A percentile compares a stretch with the other conserved stretches of the same genome.
Conservation (phyloP, 2,113 vertebrate genomes). For the western clawed frog (Xenopus tropicalis) region UCB_Xtro_10.0 CM004446.2:105953001-105953500, state of each 20-base stretch:
- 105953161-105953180: background rate
- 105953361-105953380: constrained; percentile 45
- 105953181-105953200: background rate
- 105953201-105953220: constrained; percentile 5
- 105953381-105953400: constrained; percentile 43
- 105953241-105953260: constrained; percentile 36
- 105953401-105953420: constrained; percentile 43
- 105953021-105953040: too few species aligned
- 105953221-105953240: constrained; percentile 14
- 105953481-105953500: constrained; percentile 37
- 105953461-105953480: constrained; percentile 34
- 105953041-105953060: too few species aligned
- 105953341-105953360: constrained; percentile 44
- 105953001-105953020: too few species aligned
- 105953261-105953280: constrained; percentile 45
- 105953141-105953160: background rate
- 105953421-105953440: constrained; percentile 46
- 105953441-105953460: constrained; percentile 42
- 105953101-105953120: background rate
- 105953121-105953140: background rate
- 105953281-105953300: constrained; percentile 41
- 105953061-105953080: background rate
- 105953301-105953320: constrained; percentile 45
- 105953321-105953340: constrained; percentile 45
- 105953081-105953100: background rate